These are phyloP conservation scores for Pseudoatta argentina DNA, from an alignment of 1,140 invertebrate genomes.

Conservation along the genomic window DNA sequence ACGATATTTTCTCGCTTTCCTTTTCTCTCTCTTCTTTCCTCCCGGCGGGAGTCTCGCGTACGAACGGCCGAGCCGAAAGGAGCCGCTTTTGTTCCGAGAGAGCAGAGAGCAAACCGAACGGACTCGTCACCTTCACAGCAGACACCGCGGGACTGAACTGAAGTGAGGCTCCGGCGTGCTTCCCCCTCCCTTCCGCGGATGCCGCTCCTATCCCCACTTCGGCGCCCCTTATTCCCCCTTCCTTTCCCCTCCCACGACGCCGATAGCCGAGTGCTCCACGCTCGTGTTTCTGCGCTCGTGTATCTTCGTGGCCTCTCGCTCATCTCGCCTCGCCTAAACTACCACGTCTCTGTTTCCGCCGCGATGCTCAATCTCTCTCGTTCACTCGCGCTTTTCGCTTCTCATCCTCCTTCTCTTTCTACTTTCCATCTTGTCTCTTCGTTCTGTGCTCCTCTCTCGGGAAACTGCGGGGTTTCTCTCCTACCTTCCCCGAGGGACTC, in stretches of 20 bases:
- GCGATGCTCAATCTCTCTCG: background rate
- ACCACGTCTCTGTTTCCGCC: background rate
- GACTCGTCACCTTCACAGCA: slow-evolving; percentile 9
- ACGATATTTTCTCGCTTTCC: background rate
- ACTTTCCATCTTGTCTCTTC: background rate
- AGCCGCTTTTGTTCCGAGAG: slow-evolving; percentile 50
- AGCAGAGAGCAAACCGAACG: background rate
- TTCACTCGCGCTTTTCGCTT: background rate
- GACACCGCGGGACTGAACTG: slow-evolving; percentile 80
- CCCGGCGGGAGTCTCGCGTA: background rate
- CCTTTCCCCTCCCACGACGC: no score
- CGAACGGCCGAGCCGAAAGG: background rate
- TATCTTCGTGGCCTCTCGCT: background rate
- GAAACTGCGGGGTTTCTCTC: slow-evolving; percentile 7
- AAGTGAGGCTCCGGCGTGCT: slow-evolving; percentile 83
- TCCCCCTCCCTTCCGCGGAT: slow-evolving; percentile 55
- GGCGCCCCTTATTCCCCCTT: background rate
- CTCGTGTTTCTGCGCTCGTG: slow-evolving; percentile 42
- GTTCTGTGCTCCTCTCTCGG: background rate
- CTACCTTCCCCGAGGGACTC: slow-evolving; percentile 16
- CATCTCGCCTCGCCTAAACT: background rate
- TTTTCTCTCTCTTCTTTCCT: background rate
- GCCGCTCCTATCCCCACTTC: background rate
- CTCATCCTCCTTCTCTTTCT: background rate
- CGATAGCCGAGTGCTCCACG: background rate